phyloP scores from a whole-genome alignment of 2,113 vertebrate genomes.

The Paramormyrops kingsleyae region DNA sequence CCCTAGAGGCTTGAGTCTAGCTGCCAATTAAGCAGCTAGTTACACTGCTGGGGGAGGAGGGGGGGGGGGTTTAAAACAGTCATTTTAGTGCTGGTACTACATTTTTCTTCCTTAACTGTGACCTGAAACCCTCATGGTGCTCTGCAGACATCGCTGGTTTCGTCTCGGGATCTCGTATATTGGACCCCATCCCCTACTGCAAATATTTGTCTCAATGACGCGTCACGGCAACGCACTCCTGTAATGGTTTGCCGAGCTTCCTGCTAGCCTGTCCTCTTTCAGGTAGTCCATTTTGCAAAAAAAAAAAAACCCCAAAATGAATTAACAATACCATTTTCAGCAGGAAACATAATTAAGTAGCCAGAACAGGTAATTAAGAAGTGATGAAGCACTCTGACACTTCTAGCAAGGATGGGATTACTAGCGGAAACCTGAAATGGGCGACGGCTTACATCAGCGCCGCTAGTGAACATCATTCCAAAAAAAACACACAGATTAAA shows the following conservation, averaged over 20 bases:
- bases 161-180: neutral
- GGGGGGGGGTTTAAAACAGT: neutral
- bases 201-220: neutral
- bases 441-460: neutral
- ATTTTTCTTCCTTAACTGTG: neutral
- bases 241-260: neutral
- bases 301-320: neutral
- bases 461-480: neutral
- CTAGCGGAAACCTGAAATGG: neutral
- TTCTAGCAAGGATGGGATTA: neutral
- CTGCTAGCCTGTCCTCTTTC: neutral
- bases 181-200: neutral
- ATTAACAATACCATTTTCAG: neutral
- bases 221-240: neutral
- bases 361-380: neutral
- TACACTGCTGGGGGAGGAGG: neutral
- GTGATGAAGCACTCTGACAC: neutral
- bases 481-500: neutral
- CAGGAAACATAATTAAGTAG: neutral
- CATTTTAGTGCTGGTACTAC: neutral
- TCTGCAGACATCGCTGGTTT: neutral
- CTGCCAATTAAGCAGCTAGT: neutral
- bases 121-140: neutral
- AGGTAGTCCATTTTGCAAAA: neutral
- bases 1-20: neutral